Percentiles rank a stretch among this genome's conserved stretches.
These are phyloP conservation scores for Clarias gariepinus DNA, from an alignment of 2,113 vertebrate genomes.

Conservation along the genomic window DNA sequence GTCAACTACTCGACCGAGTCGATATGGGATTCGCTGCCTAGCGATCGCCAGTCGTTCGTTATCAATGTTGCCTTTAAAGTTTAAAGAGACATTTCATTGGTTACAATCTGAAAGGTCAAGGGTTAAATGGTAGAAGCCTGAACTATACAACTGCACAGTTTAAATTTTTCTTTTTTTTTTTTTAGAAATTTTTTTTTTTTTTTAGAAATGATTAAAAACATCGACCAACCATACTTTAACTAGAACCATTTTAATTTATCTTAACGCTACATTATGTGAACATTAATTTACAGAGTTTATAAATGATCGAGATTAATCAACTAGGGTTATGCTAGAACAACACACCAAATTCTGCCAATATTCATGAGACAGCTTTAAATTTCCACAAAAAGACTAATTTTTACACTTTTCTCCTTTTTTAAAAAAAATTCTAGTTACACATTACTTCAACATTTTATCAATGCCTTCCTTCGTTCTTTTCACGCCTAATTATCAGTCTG, in stretches of 20 bases:
- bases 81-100: slow-evolving; percentile 99
- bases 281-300: slow-evolving; percentile 90
- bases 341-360: slow-evolving; percentile 88
- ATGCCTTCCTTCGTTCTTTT: slow-evolving; percentile 85
- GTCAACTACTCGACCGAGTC: slow-evolving; percentile 99
- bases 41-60: slow-evolving; percentile 99
- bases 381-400: slow-evolving; percentile 77
- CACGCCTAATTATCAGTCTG: slow-evolving; percentile 83
- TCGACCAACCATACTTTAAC: slow-evolving; percentile 80
- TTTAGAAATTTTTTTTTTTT: slow-evolving; percentile 61
- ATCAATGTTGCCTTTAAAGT: slow-evolving; percentile 99
- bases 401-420: slow-evolving; percentile 71
- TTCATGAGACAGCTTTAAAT: slow-evolving; percentile 84
- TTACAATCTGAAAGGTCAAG: slow-evolving; percentile 99
- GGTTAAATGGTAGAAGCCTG: slow-evolving; percentile 97
- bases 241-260: slow-evolving; percentile 96
- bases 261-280: slow-evolving; percentile 96
- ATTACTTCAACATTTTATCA: slow-evolving; percentile 84
- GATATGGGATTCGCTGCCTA: slow-evolving; percentile 99
- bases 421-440: slow-evolving; percentile 85
- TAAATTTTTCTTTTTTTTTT: slow-evolving; percentile 55
- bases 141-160: slow-evolving; percentile 95
- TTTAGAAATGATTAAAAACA: slow-evolving; percentile 88
- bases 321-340: slow-evolving; percentile 85
- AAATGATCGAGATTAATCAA: slow-evolving; percentile 84